These are phyloP conservation scores for Narcine bancroftii DNA, from an alignment of 2,113 vertebrate species.

Conservation along the genomic window DNA sequence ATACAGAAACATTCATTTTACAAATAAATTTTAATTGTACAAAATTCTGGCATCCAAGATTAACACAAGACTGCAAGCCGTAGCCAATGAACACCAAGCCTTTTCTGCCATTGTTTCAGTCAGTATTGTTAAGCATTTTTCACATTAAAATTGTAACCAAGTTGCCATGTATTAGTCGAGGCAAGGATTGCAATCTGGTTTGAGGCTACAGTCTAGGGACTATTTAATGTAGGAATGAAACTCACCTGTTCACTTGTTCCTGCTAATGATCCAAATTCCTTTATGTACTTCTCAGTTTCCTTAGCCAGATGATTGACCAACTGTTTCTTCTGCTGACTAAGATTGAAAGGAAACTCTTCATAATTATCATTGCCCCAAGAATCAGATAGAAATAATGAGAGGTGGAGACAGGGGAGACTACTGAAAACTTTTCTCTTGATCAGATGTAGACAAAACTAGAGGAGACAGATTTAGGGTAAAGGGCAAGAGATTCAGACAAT, in stretches of 20 bases:
- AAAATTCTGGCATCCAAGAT: background rate
- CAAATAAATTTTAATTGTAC: background rate
- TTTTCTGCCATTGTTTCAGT: background rate
- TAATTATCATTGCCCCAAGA: background rate
- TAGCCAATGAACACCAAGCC: background rate
- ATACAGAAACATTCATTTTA: background rate
- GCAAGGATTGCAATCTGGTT: background rate
- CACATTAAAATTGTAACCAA: background rate
- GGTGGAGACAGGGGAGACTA: too few species aligned
- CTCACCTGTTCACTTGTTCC: slow-evolving; percentile 71
- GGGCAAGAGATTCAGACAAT: background rate
- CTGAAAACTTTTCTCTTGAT: too few species aligned
- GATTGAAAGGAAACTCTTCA: slow-evolving; percentile 42
- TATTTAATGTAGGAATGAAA: background rate
- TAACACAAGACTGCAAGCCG: background rate
- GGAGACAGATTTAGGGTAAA: too few species aligned
- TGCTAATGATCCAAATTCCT: slow-evolving; percentile 80
- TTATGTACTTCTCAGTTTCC: slow-evolving; percentile 86
- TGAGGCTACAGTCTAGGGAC: too few species aligned
- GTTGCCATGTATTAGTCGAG: background rate
- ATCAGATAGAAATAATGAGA: background rate
- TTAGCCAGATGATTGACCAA: slow-evolving; percentile 87
- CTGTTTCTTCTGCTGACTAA: slow-evolving; percentile 85
- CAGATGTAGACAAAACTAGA: too few species aligned
- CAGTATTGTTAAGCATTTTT: background rate